Percentiles rank a stretch among this genome's conserved stretches.
Conservation (phyloP, 2,888 invertebrate genomes). For the Stenichneumon culpator region DNA sequence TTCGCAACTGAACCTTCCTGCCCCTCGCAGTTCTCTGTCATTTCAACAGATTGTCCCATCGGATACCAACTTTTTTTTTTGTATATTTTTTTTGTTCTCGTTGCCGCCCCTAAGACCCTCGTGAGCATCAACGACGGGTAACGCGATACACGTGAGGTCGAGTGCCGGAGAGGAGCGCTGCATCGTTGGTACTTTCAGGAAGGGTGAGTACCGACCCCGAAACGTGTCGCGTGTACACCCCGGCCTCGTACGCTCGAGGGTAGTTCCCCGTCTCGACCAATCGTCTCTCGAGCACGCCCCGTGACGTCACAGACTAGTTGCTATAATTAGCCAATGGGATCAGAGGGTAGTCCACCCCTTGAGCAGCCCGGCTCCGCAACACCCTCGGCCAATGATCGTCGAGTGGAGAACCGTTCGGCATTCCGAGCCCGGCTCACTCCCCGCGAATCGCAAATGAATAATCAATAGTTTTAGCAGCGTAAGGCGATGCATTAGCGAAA, state of each 20-base stretch:
- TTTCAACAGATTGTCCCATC: constrained; percentile 56
- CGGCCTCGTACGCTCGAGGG: constrained; percentile 62
- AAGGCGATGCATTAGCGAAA: not conserved
- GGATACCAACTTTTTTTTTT: constrained; percentile 55
- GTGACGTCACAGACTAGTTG: constrained; percentile 74
- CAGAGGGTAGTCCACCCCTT: constrained; percentile 57
- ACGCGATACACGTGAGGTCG: constrained; percentile 64
- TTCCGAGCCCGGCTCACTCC: not conserved
- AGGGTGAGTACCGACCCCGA: constrained; percentile 65
- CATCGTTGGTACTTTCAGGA: constrained; percentile 19
- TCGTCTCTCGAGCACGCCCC: constrained; percentile 79
- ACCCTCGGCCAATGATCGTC: constrained; percentile 76
- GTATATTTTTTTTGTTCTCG: constrained; percentile 46
- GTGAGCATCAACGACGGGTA: constrained; percentile 48
- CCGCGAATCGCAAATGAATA: constrained; percentile 55
- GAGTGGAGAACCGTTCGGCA: constrained; percentile 29
- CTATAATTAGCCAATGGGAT: constrained; percentile 82
- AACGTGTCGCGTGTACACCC: constrained; percentile 60
- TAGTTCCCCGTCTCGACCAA: constrained; percentile 75
- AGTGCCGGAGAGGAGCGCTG: constrained; percentile 35
- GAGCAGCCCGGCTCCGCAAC: constrained; percentile 27
- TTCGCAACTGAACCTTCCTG: constrained; percentile 54
- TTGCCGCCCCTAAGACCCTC: constrained; percentile 61
- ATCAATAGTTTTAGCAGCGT: constrained; percentile 41
- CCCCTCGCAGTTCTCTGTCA: constrained; percentile 30